Percentiles rank a stretch among this genome's conserved stretches.
Conservation (phyloP, 2,797 vertebrate species). For the Podarcis lilfordi region DNA sequence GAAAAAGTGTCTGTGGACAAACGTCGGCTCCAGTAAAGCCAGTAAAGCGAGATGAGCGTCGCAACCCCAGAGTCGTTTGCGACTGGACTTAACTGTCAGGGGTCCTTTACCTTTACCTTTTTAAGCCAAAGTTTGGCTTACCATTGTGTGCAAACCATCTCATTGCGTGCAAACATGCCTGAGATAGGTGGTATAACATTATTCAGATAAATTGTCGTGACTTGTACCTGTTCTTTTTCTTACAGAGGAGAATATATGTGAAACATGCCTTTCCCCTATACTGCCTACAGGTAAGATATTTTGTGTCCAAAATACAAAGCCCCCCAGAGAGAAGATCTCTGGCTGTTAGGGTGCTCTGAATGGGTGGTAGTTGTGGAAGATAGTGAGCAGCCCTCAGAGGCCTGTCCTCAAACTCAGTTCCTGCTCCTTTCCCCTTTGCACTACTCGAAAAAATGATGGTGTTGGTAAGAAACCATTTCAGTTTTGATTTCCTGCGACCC, state of each 20-base stretch:
- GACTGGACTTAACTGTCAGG: no score
- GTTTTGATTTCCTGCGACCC: neutral
- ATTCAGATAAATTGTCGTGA: neutral
- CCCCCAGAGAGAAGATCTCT: neutral
- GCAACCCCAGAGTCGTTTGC: no score
- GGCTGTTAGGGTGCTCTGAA: neutral
- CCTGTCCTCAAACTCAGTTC: no score
- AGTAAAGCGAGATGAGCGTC: no score
- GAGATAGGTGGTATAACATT: neutral
- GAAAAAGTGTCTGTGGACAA: no score
- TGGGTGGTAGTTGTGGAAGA: neutral
- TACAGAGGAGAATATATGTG: constrained; percentile 96
- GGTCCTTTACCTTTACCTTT: no score
- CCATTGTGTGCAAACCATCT: no score
- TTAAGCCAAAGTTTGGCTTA: no score
- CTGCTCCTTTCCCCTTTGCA: neutral
- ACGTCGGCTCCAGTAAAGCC: rapidly evolving
- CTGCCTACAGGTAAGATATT: constrained; percentile 89
- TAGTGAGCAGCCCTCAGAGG: neutral
- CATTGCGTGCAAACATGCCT: no score
- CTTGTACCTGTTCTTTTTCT: constrained; percentile 49
- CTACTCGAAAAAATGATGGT: neutral
- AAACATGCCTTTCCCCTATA: constrained; percentile 91
- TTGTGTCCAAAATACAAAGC: neutral
- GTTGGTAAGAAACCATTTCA: neutral